phyloP scores from a whole-genome alignment of 2,113 vertebrate genomes.

The Chloropsis cyanopogon region DNA sequence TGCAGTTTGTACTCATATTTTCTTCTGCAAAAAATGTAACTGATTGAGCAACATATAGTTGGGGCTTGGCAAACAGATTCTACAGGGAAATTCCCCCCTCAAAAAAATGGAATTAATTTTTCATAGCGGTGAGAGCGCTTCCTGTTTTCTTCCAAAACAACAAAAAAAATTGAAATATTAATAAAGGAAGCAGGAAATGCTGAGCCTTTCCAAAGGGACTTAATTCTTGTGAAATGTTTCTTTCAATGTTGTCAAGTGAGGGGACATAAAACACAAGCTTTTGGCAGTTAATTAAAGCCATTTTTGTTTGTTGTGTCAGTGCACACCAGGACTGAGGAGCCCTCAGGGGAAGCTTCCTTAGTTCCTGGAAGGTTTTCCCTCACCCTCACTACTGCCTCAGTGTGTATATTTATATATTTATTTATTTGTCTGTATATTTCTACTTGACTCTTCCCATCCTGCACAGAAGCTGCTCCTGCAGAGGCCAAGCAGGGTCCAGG shows the following conservation, averaged over 20 bases:
- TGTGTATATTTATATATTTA: accelerated
- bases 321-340: not conserved
- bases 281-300: not conserved
- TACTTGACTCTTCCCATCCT: not conserved
- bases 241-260: not conserved
- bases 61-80: not conserved
- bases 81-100: not conserved
- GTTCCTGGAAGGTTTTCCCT: not conserved
- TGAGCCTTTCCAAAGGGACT: not conserved
- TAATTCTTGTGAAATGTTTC: not conserved
- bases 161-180: not conserved
- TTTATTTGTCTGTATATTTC: not conserved
- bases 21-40: not conserved
- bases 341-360: accelerated
- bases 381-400: not conserved
- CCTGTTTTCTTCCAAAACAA: not conserved
- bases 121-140: accelerated
- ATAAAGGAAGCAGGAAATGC: not conserved
- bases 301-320: not conserved
- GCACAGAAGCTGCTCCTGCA: not conserved
- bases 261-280: not conserved
- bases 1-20: not conserved
- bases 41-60: not conserved
- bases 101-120: not conserved
- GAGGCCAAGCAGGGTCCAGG: not conserved